Conservation (phyloP, 2,113 vertebrate species). For the Lophotis ruficrista region DNA sequence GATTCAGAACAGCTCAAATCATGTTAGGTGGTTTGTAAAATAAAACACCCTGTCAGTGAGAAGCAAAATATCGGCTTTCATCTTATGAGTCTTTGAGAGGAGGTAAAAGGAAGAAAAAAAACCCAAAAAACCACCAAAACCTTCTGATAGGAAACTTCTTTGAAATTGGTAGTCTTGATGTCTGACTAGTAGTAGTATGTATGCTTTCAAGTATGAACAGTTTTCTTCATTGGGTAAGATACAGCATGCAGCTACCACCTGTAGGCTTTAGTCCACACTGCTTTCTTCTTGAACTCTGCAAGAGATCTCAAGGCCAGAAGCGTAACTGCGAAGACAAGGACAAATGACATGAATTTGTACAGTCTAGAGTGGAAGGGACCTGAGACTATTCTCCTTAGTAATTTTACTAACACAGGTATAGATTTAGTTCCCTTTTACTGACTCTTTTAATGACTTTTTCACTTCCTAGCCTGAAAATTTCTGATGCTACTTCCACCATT, state of each 20-base stretch:
- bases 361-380: neutral
- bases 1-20: neutral
- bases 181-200: neutral
- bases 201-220: neutral
- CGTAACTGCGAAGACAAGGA: conserved; percentile 75
- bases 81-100: neutral
- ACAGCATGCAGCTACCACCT: conserved; percentile 76
- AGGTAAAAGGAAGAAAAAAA: neutral
- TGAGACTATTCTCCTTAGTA: neutral
- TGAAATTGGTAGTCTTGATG: neutral
- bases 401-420: neutral
- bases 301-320: conserved; percentile 83
- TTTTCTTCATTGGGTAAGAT: neutral
- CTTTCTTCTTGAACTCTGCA: conserved; percentile 91
- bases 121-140: neutral
- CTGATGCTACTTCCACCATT: neutral
- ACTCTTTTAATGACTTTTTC: neutral
- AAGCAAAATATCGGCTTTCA: neutral
- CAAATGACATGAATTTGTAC: neutral
- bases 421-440: neutral
- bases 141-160: neutral
- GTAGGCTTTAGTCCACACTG: conserved; percentile 90
- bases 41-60: neutral
- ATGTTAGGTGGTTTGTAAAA: neutral
- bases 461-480: neutral